These are phyloP conservation scores for Iphiclides podalirius DNA, from an alignment of 2,888 invertebrate genomes.

Conservation along the genomic window DNA sequence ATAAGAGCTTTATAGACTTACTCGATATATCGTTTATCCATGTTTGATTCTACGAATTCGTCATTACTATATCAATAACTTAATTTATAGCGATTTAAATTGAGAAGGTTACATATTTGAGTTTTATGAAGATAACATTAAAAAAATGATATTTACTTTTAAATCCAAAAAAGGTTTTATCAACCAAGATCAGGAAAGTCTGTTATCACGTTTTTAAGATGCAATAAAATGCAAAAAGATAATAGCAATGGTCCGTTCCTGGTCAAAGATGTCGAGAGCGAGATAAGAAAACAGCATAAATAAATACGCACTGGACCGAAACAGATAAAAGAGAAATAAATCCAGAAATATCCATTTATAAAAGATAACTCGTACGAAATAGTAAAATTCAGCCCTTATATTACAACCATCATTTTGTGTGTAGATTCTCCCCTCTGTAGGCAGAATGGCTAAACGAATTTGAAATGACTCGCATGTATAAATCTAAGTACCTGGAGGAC, in stretches of 20 bases:
- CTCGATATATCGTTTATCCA: not conserved
- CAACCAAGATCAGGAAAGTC: slow-evolving; percentile 32
- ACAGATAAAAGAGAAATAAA: slow-evolving; percentile 1
- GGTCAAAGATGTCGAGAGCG: slow-evolving; percentile 12
- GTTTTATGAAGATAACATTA: slow-evolving; percentile 3
- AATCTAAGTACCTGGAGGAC: no score
- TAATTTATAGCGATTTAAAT: no score
- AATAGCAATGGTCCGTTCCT: slow-evolving; percentile 36
- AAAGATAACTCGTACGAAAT: no score
- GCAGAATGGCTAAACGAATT: no score
- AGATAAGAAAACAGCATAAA: slow-evolving; percentile 16
- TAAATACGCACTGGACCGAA: slow-evolving; percentile 3
- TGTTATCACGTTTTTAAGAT: slow-evolving; percentile 31
- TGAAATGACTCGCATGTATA: no score
- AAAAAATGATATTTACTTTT: slow-evolving; percentile 18
- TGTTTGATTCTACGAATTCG: not conserved
- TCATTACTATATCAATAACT: not conserved
- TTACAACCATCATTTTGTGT: no score
- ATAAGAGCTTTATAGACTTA: no score
- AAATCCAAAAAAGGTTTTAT: slow-evolving; percentile 28
- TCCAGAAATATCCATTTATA: slow-evolving; percentile 2
- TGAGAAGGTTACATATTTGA: no score
- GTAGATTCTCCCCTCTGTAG: no score
- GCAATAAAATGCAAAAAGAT: slow-evolving; percentile 39
- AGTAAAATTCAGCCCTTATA: no score